Base-by-base conservation (phyloP, 1,140 invertebrate species). In the Pseudomyrmex dendroicus region DNA sequence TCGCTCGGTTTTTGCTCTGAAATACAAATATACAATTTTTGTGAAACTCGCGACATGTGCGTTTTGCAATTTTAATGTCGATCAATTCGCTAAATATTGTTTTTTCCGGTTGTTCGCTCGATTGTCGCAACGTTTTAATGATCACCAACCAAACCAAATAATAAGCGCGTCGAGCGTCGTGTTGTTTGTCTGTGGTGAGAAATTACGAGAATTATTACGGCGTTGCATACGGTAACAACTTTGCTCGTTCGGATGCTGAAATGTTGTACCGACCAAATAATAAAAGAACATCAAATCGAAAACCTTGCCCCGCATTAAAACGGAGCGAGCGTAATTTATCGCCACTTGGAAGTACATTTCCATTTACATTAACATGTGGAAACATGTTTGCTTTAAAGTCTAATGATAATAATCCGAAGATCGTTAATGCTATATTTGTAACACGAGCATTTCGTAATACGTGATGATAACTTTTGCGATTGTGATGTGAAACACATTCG, bases 301-400 rank as follows among this genome's bases (percentile, higher is more conserved):
- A 48, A 59, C 15, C 66, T 70, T 70, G 35, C 1, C 57, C 12
- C n/a, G 52, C 12, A 59, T 78, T 68, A 78, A 48, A 48, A 15
- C 5, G 13, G 22, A n/a, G 25, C n/a, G 35, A 35, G 5, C 35
- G 35, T 35, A 57, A 17, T 50, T 78, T 59, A 68, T 68, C 44
- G 15, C 5, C 15, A 35, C 15, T 35, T 59, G 15, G 15, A 59
- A 70, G 17, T 78, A 78, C 3, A 78, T 78, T 78, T 80, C 22
- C 44, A 80, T 59, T 70, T 7, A 22, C 3, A 5, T 15, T 13
- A 70, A 13, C 1, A 57, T 12, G 15, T 2, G n/a, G 12, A 48
- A 13, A 67, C 10, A 68, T 25, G 20, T 57, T 63, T 3, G 15
- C 20, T 13, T 2, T 70, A 70, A 48, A 35, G 17, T 12, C 0